phyloP scores from a whole-genome alignment of 2,113 vertebrate species.

The Irena cyanogastra region DNA sequence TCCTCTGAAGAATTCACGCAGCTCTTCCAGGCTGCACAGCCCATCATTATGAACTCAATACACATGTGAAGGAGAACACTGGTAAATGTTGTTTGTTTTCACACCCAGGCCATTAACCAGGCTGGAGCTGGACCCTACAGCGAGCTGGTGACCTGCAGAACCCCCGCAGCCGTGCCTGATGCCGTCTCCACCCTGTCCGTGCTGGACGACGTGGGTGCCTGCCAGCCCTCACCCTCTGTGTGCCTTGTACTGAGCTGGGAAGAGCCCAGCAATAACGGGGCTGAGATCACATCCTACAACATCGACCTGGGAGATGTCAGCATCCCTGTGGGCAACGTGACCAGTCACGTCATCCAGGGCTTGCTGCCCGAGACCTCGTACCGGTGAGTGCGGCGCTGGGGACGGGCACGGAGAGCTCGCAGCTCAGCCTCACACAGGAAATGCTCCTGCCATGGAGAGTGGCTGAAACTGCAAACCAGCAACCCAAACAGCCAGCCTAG shows the following conservation, averaged over 20 bases:
- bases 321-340: constrained; percentile 78
- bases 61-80: background rate
- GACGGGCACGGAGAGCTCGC: accelerated
- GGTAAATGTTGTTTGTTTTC: background rate
- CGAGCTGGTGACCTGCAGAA: constrained; percentile 83
- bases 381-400: constrained; percentile 72
- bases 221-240: constrained; percentile 77
- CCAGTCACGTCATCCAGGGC: constrained; percentile 75
- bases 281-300: constrained; percentile 86
- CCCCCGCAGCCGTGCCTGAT: constrained; percentile 83
- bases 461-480: too few relatives aligned
- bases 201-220: constrained; percentile 75
- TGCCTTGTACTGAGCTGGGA: constrained; percentile 94
- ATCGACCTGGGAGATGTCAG: constrained; percentile 82
- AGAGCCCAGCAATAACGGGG: constrained; percentile 90
- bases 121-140: constrained; percentile 89
- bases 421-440: background rate
- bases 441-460: background rate
- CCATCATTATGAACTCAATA: background rate
- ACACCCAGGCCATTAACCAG: constrained; percentile 85
- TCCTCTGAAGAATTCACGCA: background rate
- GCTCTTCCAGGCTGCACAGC: background rate
- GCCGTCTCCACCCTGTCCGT: constrained; percentile 76
- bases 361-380: constrained; percentile 93
- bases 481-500: too few relatives aligned